Evolutionary conservation across 1,140 invertebrate species (phyloP).

Genomic region (Triops cancriformis): DNA sequence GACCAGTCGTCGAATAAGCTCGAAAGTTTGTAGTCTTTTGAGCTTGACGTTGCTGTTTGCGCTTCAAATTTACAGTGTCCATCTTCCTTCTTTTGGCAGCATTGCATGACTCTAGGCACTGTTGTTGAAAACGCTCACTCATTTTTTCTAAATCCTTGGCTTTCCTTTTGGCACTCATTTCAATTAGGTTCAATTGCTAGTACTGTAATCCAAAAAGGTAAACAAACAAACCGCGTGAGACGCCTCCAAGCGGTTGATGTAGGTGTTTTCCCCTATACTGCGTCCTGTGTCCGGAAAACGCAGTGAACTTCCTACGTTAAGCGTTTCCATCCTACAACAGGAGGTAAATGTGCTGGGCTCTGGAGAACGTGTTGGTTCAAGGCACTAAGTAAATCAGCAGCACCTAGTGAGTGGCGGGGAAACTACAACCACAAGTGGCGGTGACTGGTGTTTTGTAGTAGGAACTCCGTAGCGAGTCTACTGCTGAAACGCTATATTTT

Average conservation of each 20-base stretch:
- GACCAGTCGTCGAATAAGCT: background rate
- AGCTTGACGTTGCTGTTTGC: background rate
- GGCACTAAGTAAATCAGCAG: too few relatives aligned
- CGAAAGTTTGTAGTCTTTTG: background rate
- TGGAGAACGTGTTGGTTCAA: background rate
- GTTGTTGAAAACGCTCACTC: background rate
- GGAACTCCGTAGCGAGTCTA: too few relatives aligned
- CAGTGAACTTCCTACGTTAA: too few relatives aligned
- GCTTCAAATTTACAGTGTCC: background rate
- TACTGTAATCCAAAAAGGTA: background rate
- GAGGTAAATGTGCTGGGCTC: background rate
- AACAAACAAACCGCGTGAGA: background rate
- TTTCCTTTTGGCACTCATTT: background rate
- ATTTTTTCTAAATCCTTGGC: background rate
- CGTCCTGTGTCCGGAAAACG: too few relatives aligned
- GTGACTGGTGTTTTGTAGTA: too few relatives aligned
- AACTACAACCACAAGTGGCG: too few relatives aligned
- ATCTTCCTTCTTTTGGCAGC: background rate
- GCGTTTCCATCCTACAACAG: too few relatives aligned
- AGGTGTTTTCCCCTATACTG: too few relatives aligned
- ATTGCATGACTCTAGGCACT: background rate
- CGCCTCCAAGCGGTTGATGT: too few relatives aligned
- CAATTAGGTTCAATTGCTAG: background rate
- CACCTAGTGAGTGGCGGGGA: too few relatives aligned
- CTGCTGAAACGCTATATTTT: too few relatives aligned